A percentile compares a stretch with the other conserved stretches of the same genome.
These are phyloP conservation scores for Nesometra sesokonis DNA, from an alignment of 35 echinoderm and acorn worm genomes.

Conservation along the genomic window DNA sequence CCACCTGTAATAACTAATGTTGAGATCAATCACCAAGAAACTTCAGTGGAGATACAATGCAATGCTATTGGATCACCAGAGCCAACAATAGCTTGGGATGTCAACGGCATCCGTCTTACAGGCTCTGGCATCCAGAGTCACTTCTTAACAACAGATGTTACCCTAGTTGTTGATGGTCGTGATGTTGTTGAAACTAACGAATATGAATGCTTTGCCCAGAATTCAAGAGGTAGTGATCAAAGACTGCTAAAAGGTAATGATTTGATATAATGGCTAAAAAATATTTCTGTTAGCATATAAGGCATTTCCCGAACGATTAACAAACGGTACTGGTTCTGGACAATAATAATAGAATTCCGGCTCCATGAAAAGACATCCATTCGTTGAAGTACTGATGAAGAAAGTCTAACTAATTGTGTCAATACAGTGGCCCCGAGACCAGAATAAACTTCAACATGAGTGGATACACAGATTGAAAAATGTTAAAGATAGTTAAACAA, in stretches of 20 bases:
- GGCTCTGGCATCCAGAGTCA: conserved; percentile 15
- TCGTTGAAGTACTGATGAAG: no score
- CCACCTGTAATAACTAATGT: conserved; percentile 24
- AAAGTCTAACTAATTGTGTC: no score
- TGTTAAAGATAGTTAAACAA: no score
- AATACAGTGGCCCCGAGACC: no score
- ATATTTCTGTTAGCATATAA: no score
- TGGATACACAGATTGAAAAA: no score
- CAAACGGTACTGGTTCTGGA: no score
- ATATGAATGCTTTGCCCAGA: conserved; percentile 49
- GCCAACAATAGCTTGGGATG: conserved; percentile 28
- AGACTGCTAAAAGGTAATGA: conserved; percentile 30
- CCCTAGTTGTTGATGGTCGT: conserved; percentile 38
- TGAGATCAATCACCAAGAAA: neutral
- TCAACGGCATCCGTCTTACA: conserved; percentile 13
- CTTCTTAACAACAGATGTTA: conserved; percentile 22
- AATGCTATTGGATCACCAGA: conserved; percentile 53
- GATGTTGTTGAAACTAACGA: neutral
- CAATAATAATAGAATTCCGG: no score
- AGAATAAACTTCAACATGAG: no score
- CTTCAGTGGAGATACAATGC: conserved; percentile 42
- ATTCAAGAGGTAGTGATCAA: conserved; percentile 32
- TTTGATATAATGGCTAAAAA: no score
- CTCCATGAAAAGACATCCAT: no score
- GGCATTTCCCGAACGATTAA: no score